Base-by-base conservation (phyloP, 2,888 invertebrate genomes). In the Mayetiola destructor region DNA sequence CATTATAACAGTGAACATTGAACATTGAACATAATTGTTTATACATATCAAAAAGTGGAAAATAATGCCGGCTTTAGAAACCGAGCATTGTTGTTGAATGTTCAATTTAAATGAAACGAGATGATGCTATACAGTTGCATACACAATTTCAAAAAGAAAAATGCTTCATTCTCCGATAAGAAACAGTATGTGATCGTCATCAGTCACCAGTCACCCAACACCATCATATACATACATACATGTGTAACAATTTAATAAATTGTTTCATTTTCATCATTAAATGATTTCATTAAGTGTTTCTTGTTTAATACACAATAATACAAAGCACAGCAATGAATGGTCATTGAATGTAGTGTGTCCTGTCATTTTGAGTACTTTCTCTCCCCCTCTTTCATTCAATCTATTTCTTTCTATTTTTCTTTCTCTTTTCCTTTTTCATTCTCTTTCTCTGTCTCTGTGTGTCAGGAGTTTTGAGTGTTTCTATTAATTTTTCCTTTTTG, bases 231-330 rank as follows among this genome's bases (percentile, higher is more conserved):
- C 32, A 9, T 32, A 32, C 12, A 32, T 32, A 32, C 32, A 32
- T 9, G 12, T 32, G 6, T 32, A 32, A 12, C 32, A 32, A 6
- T 32, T 12, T 32, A 9, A 6, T 32, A 12, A 9, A 32, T 32
- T 32, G 32, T 32, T 9, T 12, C 32, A 32, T n/a, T n/a, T n/a
- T 48, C 27, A 27, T 48, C 27, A 48, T 48, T 27, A 48, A 48
- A 48, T 48, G 48, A 48, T 48, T 48, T 27, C 48, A 48, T 48
- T 48, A 48, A 48, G 6, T 48, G 48, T 48, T 48, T 48, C 48
- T 27, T 27, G 27, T 48, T 48, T 27, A 48, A 48, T 12, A n/a
- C n/a, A n/a, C 14, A 48, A n/a, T n/a, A 9, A 20, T 8, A 48
- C 48, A 6, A n/a, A 14, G 37, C 37, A 27, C 23, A 48, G 48